Conservation (phyloP, 1,140 invertebrate genomes). For the Tetramorium simillimum region DNA sequence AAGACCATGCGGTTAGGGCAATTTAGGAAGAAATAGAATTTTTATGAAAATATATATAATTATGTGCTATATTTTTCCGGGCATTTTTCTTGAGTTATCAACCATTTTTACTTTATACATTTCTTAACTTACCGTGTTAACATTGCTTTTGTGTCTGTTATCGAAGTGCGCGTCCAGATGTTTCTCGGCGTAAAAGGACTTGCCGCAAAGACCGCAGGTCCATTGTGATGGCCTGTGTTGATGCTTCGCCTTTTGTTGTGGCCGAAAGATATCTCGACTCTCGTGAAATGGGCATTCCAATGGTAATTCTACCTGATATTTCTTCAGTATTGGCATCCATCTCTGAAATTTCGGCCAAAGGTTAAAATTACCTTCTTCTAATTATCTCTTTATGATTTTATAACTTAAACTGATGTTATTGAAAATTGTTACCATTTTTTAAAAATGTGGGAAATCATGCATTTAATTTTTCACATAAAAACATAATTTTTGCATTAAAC, state of each 20-base stretch:
- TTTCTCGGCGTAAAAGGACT: conserved; percentile 95
- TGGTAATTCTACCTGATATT: conserved; percentile 92
- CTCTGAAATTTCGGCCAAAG: conserved; percentile 86
- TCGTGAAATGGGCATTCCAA: conserved; percentile 96
- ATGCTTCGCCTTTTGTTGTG: conserved; percentile 93
- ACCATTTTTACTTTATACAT: conserved; percentile 38
- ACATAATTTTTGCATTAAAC: not conserved
- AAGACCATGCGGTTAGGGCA: not conserved
- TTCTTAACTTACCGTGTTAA: conserved; percentile 90
- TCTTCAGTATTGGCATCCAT: conserved; percentile 95
- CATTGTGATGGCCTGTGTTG: conserved; percentile 94
- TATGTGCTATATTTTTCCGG: not conserved
- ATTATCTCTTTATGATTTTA: not conserved
- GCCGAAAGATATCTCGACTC: conserved; percentile 93
- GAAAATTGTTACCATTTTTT: not conserved
- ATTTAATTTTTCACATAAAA: not conserved
- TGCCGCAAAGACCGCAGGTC: conserved; percentile 96
- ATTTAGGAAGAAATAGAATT: not conserved
- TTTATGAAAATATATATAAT: not conserved
- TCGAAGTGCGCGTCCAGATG: conserved; percentile 96
- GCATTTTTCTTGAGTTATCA: not conserved
- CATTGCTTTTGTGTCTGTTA: conserved; percentile 93
- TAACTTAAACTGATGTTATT: not conserved
- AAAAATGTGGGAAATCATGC: not conserved
- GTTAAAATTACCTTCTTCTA: not conserved